Evolutionary conservation across 2,797 vertebrate genomes (phyloP).

Genomic region (Phrynocephalus guinanensis): DNA sequence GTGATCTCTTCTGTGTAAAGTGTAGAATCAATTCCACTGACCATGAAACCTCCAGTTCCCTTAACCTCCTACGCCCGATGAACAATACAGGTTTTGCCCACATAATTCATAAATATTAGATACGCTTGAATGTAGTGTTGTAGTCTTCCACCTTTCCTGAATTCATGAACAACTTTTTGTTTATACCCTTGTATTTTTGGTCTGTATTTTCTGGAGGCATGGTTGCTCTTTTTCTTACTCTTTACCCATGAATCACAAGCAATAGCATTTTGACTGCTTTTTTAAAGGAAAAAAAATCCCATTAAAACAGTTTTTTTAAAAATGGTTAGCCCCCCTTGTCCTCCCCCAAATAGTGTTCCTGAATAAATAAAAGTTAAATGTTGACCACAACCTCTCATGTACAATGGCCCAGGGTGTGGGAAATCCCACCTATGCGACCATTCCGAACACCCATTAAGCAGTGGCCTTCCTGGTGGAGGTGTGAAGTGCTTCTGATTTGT

Average conservation of each 20-base stretch:
- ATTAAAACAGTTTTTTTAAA: too few species aligned
- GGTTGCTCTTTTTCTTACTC: not conserved
- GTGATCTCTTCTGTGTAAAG: not conserved
- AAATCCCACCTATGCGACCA: too few species aligned
- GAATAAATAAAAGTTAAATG: too few species aligned
- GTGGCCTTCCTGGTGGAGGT: too few species aligned
- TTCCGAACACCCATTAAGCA: too few species aligned
- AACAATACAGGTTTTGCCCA: not conserved
- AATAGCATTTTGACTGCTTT: not conserved
- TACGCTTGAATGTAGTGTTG: not conserved
- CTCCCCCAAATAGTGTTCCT: too few species aligned
- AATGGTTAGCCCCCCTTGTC: too few species aligned
- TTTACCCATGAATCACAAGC: not conserved
- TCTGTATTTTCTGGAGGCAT: not conserved
- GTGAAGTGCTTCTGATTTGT: too few species aligned
- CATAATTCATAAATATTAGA: not conserved
- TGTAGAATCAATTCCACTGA: not conserved
- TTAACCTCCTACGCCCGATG: not conserved
- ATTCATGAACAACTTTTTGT: not conserved
- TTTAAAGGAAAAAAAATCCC: too few species aligned
- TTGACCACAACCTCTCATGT: too few species aligned
- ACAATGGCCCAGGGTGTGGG: too few species aligned
- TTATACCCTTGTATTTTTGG: not conserved
- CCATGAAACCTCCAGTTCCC: not conserved
- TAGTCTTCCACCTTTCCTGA: not conserved